Base-by-base conservation (phyloP, 2,797 vertebrate genomes). In the Leptodactylus fallax region DNA sequence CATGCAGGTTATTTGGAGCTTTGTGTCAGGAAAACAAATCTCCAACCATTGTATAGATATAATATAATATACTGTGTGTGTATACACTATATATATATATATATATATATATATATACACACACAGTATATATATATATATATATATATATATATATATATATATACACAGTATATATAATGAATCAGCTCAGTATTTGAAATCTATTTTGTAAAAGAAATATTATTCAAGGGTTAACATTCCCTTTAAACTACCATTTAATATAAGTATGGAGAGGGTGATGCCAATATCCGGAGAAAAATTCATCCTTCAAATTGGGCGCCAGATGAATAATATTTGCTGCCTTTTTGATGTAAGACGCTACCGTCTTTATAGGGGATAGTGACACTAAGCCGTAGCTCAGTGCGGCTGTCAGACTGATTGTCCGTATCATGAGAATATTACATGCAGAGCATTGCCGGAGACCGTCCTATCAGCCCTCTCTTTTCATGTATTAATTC, bases 401-500 rank as follows among this genome's bases (percentile, higher is more conserved):
- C 23, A n/a, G 9, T 3, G 77, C 51, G 53, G 53, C 77, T 58
- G 77, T 25, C 77, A 78, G 78, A 11, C 23, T 61, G 55, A 58
- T 60, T 80, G 78, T 47, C 27, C 69, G 45, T 72, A 76, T 85
- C 36, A 85, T 47, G 83, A 51, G 53, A 3, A 63, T 11, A 23
- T 63, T n/a, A 47, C 83, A 47, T 51, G 71, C 36, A 63, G 83
- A 60, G 36, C 55, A 21, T 47, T 25, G 71, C 83, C 19, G 60
- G 21, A 16, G 71, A 47, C 27, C 55, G 36, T 72, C 45, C 82
- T 8, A 74, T 60, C 19, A 60, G 45, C 49, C 69, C 82, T 85
- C 71, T 45, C 17, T 58, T 76, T 77, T 85, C 71, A 77, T 85
- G 69, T 45, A 63, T 63, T 85, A 76, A 77, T 85, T 60, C 83